Evolutionary conservation across 2,113 vertebrate species (phyloP), one percentile per base, ranked within the genome.

Genomic region (Caranx melampygus): DNA sequence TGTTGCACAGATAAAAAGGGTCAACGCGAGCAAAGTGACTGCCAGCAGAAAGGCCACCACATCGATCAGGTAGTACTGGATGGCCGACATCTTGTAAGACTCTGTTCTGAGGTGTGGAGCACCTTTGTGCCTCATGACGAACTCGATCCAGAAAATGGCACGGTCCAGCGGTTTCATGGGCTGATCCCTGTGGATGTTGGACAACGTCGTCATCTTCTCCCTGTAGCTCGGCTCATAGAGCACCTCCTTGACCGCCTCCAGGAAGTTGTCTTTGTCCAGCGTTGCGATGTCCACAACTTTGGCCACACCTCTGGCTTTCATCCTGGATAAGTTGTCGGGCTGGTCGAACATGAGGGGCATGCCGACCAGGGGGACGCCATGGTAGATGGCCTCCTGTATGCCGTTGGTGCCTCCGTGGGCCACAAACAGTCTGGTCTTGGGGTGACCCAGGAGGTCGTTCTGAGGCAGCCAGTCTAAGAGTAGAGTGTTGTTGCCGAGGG

Each of bases 71-170:
- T 90, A 6, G 72, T 92, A 92, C 83, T 92, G 88, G 58, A 91
- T 64, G 0, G 0, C 49, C 7, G 87, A 87, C 91, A 93, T 90
- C 85, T 90, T 92, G 79, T 89, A 92, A 14, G 91, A 91, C 54
- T 92, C 83, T 0, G 90, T 93, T 63, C 84, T 77, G 2, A 93
- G 80, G 75, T 93, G 90, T 0, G 72, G 58, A 0, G 92, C 91
- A 66, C 91, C 92, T 74, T 91, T 91, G 86, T 93, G 85, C 64
- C 91, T 91, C 88, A 93, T 92, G 65, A 91, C 89, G 33, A 91
- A 93, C 88, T 93, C 92, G 5, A 93, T 91, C 92, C 92, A 93
- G 79, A 92, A 93, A 31, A 92, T 85, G 61, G 92, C 92, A 0
- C 18, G 67, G 51, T 90, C 88, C 84, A 92, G n/a, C 0, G 92